Conservation (phyloP, 2,797 vertebrate genomes). For the Falco novaeseelandiae region DNA sequence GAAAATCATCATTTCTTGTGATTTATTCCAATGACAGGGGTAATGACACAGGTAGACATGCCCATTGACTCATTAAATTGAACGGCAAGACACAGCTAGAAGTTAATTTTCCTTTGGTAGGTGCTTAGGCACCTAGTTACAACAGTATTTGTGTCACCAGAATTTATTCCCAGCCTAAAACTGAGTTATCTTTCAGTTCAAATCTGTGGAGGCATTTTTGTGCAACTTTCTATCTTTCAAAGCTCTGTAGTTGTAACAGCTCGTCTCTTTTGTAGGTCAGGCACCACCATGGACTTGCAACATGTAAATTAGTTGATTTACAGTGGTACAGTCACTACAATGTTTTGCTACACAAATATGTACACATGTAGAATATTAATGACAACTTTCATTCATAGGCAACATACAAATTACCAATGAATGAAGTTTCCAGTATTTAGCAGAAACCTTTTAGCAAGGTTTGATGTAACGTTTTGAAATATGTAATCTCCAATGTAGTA, state of each 20-base stretch:
- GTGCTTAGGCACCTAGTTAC: background rate
- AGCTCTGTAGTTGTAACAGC: background rate
- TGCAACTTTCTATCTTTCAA: background rate
- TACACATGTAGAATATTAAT: background rate
- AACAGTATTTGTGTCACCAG: background rate
- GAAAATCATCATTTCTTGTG: background rate
- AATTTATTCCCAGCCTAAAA: background rate
- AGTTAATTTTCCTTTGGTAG: conserved; percentile 36
- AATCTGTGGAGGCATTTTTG: background rate
- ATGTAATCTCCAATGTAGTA: background rate
- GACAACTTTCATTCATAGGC: conserved; percentile 23
- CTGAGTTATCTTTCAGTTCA: background rate
- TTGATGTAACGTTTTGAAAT: background rate
- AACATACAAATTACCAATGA: background rate
- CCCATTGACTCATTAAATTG: conserved; percentile 58
- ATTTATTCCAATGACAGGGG: conserved; percentile 26
- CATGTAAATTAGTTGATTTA: background rate
- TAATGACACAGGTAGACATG: conserved; percentile 47
- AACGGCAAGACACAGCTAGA: background rate
- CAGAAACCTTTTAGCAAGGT: background rate
- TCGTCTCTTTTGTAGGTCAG: background rate
- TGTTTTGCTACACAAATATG: background rate
- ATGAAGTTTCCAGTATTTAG: background rate
- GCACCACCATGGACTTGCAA: background rate
- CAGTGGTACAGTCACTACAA: background rate